Base-by-base conservation (phyloP, 2,888 invertebrate species). In the Tipula helvola region DNA sequence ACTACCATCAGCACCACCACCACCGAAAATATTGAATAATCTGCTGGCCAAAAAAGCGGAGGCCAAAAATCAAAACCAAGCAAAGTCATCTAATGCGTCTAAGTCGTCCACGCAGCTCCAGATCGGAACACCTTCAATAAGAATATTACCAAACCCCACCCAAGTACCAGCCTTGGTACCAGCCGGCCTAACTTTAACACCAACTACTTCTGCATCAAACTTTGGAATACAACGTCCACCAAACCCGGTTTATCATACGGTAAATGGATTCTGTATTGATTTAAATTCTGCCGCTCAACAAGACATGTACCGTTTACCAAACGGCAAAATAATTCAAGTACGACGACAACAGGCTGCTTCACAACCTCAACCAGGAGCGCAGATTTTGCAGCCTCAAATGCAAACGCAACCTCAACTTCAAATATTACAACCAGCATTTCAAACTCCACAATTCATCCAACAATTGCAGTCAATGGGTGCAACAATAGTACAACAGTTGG, bases 21-120 rank as follows among this genome's bases (percentile, higher is more conserved):
- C 94, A 0, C 94, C 94, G 0, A 94, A 94, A 89, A 88, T 91
- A 36, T 88, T 91, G 2, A 91, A 90, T 87, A 90, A 91, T 90
- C 87, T 88, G 44, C 52, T 85, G 13, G 52, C 83, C 12, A 36
- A 85, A 2, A 36, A 85, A 10, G 86, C 42, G 7, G 36, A 44
- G 2, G 71, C 71, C 10, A 71, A 71, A 28, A 71, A 71, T 28
- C 71, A 28, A 71, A 71, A 10, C 18, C 71, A 71, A 71, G 10
- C 28, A 71, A 8, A 3, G 10, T 12, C 12, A 10, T 52, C 52
- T 52, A 52, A 13, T 4, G 3, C 52, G 0, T 52, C 52, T 52
- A 52, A 13, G 5, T 2, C 52, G 8, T 52, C n/a, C 39, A 10
- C 44, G 44, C 52, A 83, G 5, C 10, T 28, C 28, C 28, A 28